phyloP scores from a whole-genome alignment of 2,113 vertebrate genomes.

The Dipodomys merriami region DNA sequence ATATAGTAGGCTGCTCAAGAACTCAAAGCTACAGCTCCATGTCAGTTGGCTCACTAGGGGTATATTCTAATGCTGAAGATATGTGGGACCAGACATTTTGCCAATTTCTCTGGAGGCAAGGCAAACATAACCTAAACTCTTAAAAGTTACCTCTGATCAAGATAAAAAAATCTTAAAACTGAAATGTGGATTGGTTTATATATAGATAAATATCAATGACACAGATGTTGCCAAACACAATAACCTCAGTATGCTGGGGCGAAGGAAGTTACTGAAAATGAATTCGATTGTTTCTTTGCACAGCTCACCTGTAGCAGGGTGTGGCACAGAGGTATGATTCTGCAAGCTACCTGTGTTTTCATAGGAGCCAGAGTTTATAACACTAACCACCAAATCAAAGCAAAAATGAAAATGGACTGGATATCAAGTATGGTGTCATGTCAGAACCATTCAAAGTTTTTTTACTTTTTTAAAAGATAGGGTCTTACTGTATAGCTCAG shows the following conservation, averaged over 20 bases:
- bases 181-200: neutral
- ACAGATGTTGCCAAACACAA: constrained; percentile 22
- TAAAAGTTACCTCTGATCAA: constrained; percentile 49
- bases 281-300: constrained; percentile 20
- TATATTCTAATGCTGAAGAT: neutral
- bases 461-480: neutral
- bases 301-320: neutral
- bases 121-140: neutral
- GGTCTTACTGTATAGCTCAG: neutral
- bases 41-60: neutral
- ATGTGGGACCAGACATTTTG: neutral
- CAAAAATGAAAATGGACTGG: constrained; percentile 5
- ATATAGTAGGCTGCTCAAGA: neutral
- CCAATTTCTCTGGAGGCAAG: constrained; percentile 27
- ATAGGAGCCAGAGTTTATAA: neutral
- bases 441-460: constrained; percentile 15
- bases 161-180: constrained; percentile 8
- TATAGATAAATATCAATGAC: neutral
- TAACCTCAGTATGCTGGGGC: neutral
- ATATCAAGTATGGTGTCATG: neutral
- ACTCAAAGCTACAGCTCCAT: neutral
- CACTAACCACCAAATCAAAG: neutral
- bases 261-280: constrained; percentile 14
- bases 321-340: neutral
- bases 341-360: neutral